phyloP scores from a whole-genome alignment of 2,113 vertebrate genomes.

The Lagopus leucura region DNA sequence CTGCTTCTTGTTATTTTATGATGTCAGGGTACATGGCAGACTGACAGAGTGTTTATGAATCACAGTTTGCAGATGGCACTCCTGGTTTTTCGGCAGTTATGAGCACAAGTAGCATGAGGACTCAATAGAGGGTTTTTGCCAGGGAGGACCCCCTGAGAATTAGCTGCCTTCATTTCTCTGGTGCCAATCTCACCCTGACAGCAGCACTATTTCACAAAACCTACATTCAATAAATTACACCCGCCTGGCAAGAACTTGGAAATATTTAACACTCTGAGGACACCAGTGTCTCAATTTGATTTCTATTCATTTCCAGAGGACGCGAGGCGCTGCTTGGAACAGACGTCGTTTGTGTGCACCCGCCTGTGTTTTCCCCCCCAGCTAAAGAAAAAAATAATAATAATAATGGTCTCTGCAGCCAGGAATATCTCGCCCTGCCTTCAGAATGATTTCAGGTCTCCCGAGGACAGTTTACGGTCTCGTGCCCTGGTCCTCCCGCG shows the following conservation, averaged over 20 bases:
- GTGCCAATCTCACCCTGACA: constrained; percentile 82
- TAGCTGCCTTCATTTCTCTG: constrained; percentile 81
- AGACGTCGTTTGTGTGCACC: constrained; percentile 24
- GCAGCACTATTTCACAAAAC: constrained; percentile 76
- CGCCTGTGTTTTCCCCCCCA: not conserved
- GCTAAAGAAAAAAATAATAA: not conserved
- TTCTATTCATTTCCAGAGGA: constrained; percentile 74
- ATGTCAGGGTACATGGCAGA: constrained; percentile 86
- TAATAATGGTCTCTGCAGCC: constrained; percentile 17
- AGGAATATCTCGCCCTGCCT: constrained; percentile 34
- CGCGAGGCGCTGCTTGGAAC: constrained; percentile 52
- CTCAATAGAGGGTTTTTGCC: constrained; percentile 80
- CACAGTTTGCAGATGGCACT: constrained; percentile 89
- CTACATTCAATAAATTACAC: constrained; percentile 77
- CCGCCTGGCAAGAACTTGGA: constrained; percentile 72
- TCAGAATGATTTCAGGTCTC: constrained; percentile 64
- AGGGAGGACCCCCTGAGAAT: constrained; percentile 84
- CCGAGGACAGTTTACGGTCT: constrained; percentile 70
- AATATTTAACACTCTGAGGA: constrained; percentile 67
- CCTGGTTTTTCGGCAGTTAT: constrained; percentile 82
- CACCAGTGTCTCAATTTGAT: constrained; percentile 64
- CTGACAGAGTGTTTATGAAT: constrained; percentile 89
- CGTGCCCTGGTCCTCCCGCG: constrained; percentile 60
- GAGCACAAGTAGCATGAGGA: constrained; percentile 82
- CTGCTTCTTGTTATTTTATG: constrained; percentile 85